Base-by-base conservation (phyloP, 2,888 invertebrate genomes). In the Chymomyza fuscimana region DNA sequence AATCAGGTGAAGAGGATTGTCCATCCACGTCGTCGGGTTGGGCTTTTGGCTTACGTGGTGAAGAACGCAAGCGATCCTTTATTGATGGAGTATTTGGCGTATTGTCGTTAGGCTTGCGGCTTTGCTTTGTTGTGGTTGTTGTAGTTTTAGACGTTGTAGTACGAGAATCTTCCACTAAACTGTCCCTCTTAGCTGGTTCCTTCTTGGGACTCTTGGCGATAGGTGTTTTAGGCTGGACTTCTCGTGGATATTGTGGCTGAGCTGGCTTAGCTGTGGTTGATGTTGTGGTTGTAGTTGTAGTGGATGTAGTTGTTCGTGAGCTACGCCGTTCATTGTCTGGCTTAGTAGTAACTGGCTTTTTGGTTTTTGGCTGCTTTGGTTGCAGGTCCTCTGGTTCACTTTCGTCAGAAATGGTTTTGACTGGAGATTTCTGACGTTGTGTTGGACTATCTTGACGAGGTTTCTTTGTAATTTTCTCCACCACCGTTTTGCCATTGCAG, bases 61-160 rank as follows among this genome's bases (percentile, higher is more conserved):
- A 81, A 0, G 90, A 88, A 5, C 90, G 81, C 63, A 90, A 69
- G 0, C 89, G 87, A 64, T 90, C 90, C 73, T 90, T 89, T 12
- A 89, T 88, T 2, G 69, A 76, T 0, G 82, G 58, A 0, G 78
- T 72, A 3, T 61, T 67, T 5, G 63, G 29, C 36, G 40, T 36
- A 46, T 59, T 29, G 10, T 76, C 78, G 32, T 67, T 80, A 4
- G 76, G 67, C 56, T 88, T 85, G 6, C 79, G 67, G 29, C 74
- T 68, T 7, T 66, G 65, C 5, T 63, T 69, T 4, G 50, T 75
- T 15, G 32, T 73, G 7, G 59, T 65, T 5, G 66, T 63, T 2
- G 69, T 75, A 12, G 73, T 77, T 1, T 69, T 73, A 29, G 62
- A 77, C 3, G 72, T 77, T 5, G 72, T 76, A 19, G 69, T 78